Conservation (phyloP, 2,797 vertebrate species). For the Fistularia commersonii region DNA sequence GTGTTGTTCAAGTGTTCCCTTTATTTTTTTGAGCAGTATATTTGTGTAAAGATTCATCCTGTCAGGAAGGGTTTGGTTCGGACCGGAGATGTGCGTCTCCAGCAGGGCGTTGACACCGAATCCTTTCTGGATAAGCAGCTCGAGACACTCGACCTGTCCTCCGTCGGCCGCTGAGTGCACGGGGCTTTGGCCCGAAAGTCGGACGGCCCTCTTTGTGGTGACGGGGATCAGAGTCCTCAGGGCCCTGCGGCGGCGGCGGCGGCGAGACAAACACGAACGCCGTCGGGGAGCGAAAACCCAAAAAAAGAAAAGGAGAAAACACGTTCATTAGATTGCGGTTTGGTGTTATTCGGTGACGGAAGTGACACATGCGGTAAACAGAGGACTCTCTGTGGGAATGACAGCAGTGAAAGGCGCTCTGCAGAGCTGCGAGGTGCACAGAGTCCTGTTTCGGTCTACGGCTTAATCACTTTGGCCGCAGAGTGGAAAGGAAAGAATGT, state of each 20-base stretch:
- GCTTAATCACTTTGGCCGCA: constrained; percentile 22
- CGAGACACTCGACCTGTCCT: constrained; percentile 80
- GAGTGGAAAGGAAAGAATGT: constrained; percentile 32
- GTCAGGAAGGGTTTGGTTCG: neutral
- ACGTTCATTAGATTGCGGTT: constrained; percentile 48
- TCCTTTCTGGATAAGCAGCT: constrained; percentile 78
- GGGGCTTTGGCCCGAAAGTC: constrained; percentile 78
- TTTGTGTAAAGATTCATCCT: no score
- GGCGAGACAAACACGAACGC: no score
- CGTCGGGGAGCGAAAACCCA: no score
- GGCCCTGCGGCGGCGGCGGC: constrained; percentile 53
- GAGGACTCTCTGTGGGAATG: constrained; percentile 49
- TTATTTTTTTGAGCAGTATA: no score
- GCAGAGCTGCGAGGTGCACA: constrained; percentile 37
- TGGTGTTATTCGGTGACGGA: constrained; percentile 37
- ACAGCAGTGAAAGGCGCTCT: constrained; percentile 22
- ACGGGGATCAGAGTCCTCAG: constrained; percentile 83
- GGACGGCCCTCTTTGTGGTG: constrained; percentile 80
- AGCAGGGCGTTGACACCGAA: constrained; percentile 79
- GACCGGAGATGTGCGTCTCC: constrained; percentile 59
- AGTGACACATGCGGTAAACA: constrained; percentile 47
- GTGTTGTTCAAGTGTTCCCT: no score
- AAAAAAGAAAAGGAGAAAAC: constrained; percentile 20
- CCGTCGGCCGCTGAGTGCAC: constrained; percentile 85
- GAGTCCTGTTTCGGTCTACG: constrained; percentile 12